Conservation (phyloP, 1,140 invertebrate species). For the Anadara kagoshimensis region DNA sequence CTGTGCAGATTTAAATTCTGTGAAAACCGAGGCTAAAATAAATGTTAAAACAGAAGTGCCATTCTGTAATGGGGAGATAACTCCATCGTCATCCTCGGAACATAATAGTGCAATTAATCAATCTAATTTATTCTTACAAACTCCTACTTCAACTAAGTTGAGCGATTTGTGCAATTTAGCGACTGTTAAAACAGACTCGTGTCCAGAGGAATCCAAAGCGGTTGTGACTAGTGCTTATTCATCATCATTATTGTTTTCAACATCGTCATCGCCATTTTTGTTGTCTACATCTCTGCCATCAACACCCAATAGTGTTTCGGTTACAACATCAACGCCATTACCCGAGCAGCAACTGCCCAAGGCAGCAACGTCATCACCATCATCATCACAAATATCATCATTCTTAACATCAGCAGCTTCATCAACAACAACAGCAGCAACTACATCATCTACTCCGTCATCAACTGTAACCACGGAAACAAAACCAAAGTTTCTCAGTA, state of each 20-base stretch:
- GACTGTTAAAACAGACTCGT: slow-evolving; percentile 2
- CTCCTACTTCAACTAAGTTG: slow-evolving; percentile 47
- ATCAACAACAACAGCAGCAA: slow-evolving; percentile 22
- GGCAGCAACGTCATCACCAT: slow-evolving; percentile 6
- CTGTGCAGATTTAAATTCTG: no score
- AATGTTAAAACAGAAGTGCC: slow-evolving; percentile 5
- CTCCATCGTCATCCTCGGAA: slow-evolving; percentile 21
- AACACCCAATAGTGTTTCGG: neutral
- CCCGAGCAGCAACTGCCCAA: no score
- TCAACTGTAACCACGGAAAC: slow-evolving; percentile 24
- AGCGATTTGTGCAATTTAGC: slow-evolving; percentile 47
- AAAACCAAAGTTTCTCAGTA: slow-evolving; percentile 64
- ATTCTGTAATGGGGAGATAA: slow-evolving; percentile 36
- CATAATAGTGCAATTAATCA: slow-evolving; percentile 27
- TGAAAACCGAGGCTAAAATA: neutral
- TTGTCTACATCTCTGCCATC: slow-evolving; percentile 19
- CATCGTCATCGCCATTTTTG: slow-evolving; percentile 38
- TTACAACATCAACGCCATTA: no score
- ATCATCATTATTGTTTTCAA: slow-evolving; percentile 32
- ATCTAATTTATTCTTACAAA: slow-evolving; percentile 51
- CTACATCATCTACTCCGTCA: slow-evolving; percentile 21
- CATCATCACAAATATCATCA: slow-evolving; percentile 5
- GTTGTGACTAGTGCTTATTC: slow-evolving; percentile 28
- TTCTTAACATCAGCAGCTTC: slow-evolving; percentile 30
- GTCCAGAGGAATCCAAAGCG: slow-evolving; percentile 32